Conservation (phyloP, 2,888 invertebrate genomes). For the Philereme transversata region DNA sequence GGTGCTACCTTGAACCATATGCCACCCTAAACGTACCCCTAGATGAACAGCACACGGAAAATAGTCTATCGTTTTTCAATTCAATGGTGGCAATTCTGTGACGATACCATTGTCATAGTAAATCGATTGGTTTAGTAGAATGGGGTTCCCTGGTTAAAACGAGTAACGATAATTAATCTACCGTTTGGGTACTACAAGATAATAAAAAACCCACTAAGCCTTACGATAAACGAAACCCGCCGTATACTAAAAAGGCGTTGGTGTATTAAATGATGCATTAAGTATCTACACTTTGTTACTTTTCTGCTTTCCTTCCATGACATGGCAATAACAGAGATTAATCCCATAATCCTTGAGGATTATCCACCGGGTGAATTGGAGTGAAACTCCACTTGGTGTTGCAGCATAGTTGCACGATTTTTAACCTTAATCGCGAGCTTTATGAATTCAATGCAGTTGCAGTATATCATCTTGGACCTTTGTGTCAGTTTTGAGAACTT, state of each 20-base stretch:
- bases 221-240: not conserved
- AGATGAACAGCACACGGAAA: too few relatives aligned
- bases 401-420: slow-evolving; percentile 2
- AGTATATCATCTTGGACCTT: slow-evolving; percentile 10
- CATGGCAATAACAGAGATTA: slow-evolving; percentile 24
- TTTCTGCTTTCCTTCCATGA: slow-evolving; percentile 13
- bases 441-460: slow-evolving; percentile 10
- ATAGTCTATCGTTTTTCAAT: too few relatives aligned
- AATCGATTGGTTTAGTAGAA: too few relatives aligned
- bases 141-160: not conserved
- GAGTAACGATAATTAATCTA: not conserved
- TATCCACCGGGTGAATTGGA: slow-evolving; percentile 13
- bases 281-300: slow-evolving; percentile 11
- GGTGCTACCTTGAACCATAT: too few relatives aligned
- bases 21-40: too few relatives aligned
- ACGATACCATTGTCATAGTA: too few relatives aligned
- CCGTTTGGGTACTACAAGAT: not conserved
- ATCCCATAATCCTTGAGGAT: slow-evolving; percentile 19
- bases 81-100: too few relatives aligned
- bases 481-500: too few relatives aligned
- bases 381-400: not conserved
- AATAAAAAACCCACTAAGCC: not conserved
- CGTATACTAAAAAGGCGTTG: not conserved
- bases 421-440: slow-evolving; percentile 1
- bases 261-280: slow-evolving; percentile 6